Conservation (phyloP, 2,797 vertebrate genomes). For the Perodicticus potto region DNA sequence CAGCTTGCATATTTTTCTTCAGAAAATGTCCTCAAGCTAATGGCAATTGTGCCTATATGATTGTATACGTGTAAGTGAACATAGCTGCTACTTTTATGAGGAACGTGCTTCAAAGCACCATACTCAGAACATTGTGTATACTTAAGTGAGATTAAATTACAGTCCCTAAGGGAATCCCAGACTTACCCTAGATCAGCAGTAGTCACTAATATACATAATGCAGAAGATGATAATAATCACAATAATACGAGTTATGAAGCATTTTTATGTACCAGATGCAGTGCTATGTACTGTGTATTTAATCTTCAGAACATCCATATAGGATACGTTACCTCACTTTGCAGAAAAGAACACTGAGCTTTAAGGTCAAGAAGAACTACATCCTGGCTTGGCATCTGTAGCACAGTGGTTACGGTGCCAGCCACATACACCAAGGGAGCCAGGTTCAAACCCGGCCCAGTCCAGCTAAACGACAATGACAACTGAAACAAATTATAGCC, state of each 20-base stretch:
- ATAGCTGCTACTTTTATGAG: conserved; percentile 31
- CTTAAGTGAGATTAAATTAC: not conserved
- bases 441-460: too few relatives aligned
- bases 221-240: not conserved
- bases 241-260: not conserved
- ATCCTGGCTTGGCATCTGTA: not conserved
- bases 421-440: too few relatives aligned
- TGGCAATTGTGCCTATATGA: not conserved
- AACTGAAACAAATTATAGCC: too few relatives aligned
- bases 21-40: conserved; percentile 2
- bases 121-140: not conserved
- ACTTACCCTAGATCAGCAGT: not conserved
- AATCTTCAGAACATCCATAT: not conserved
- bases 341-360: not conserved
- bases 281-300: not conserved
- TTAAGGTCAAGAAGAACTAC: conserved; percentile 32
- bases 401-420: too few relatives aligned
- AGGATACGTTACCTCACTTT: not conserved
- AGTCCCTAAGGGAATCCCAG: not conserved
- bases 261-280: not conserved
- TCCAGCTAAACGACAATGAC: too few relatives aligned
- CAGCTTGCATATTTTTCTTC: not conserved
- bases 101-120: not conserved
- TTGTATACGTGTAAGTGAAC: not conserved
- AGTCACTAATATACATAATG: not conserved